Evolutionary conservation across 2,797 vertebrate species (phyloP).

Genomic region (Parambassis ranga): DNA sequence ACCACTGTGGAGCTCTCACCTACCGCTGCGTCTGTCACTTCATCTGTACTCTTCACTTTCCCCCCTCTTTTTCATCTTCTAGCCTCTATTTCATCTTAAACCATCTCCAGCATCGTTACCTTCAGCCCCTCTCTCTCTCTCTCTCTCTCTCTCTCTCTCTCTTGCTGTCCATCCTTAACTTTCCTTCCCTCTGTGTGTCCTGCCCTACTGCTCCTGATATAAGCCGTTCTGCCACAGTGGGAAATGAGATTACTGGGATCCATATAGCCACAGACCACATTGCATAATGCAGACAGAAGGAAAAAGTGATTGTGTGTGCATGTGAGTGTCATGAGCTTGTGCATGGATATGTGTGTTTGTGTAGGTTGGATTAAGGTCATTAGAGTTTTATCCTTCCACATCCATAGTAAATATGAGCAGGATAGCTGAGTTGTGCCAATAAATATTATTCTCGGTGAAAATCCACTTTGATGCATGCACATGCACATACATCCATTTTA

Average conservation of each 20-base stretch:
- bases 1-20: background rate
- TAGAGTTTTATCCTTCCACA: constrained; percentile 45
- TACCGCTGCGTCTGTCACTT: background rate
- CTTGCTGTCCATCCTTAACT: constrained; percentile 1
- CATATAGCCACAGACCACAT: constrained; percentile 43
- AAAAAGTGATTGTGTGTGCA: constrained; percentile 31
- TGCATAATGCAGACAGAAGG: constrained; percentile 54
- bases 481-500: background rate
- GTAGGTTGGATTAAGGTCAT: constrained; percentile 65
- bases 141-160: constrained; percentile 10
- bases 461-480: background rate
- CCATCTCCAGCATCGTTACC: constrained; percentile 18
- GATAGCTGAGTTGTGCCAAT: constrained; percentile 12
- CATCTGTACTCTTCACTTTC: constrained; percentile 13
- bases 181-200: background rate
- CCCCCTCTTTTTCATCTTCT: constrained; percentile 6
- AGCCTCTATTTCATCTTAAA: constrained; percentile 33
- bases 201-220: constrained; percentile 38
- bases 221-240: constrained; percentile 43
- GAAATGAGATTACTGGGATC: constrained; percentile 65
- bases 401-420: constrained; percentile 23
- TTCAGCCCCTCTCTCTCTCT: background rate
- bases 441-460: constrained; percentile 18
- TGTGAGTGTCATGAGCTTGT: constrained; percentile 4
- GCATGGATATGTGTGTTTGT: constrained; percentile 16